phyloP scores from a whole-genome alignment of 1,140 invertebrate genomes.

The Wasmannia auropunctata region DNA sequence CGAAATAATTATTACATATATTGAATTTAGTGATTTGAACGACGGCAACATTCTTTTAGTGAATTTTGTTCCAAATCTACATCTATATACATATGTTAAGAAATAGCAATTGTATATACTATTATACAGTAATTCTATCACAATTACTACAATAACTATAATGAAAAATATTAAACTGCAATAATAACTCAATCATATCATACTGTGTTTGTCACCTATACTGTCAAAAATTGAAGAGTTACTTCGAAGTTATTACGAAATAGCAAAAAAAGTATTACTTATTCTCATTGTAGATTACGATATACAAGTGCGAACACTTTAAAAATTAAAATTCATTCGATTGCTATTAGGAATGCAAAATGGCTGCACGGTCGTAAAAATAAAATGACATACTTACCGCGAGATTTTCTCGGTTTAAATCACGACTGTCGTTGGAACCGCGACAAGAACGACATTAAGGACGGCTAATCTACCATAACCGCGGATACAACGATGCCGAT shows the following conservation, averaged over 20 bases:
- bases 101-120: neutral
- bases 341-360: neutral
- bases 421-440: conserved; percentile 13
- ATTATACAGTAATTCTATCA: neutral
- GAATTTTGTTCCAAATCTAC: neutral
- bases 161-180: neutral
- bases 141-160: neutral
- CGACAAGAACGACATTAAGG: conserved; percentile 51
- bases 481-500: conserved; percentile 42
- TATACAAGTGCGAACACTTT: neutral
- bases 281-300: neutral
- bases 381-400: neutral
- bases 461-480: conserved; percentile 47
- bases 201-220: neutral
- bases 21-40: neutral
- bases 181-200: neutral
- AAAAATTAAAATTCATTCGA: conserved; percentile 20
- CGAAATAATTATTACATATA: conserved; percentile 1
- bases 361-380: neutral
- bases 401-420: conserved; percentile 35
- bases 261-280: neutral
- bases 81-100: neutral
- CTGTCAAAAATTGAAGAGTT: neutral
- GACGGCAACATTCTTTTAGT: neutral
- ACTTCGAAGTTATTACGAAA: neutral